Evolutionary conservation across 92 coral and sea anemone genomes (phyloP).

Genomic region (Isaurus tuberculatus): DNA sequence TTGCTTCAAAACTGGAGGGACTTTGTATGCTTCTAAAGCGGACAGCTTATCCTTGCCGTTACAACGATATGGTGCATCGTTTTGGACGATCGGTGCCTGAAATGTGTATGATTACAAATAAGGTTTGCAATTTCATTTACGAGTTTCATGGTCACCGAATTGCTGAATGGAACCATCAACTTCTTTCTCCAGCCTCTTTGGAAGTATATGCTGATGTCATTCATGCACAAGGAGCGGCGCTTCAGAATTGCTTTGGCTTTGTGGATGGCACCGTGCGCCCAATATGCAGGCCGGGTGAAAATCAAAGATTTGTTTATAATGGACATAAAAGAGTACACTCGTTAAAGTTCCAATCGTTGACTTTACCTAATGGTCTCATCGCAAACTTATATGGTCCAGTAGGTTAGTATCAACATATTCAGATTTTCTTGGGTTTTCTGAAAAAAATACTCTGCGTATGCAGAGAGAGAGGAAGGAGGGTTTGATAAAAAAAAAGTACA

Average conservation of each 20-base stretch:
- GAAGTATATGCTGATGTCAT: slow-evolving; percentile 42
- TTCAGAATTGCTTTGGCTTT: slow-evolving; percentile 8
- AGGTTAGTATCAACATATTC: slow-evolving; percentile 19
- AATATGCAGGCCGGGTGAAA: slow-evolving; percentile 31
- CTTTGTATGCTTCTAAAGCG: slow-evolving; percentile 52
- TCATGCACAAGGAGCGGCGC: not conserved
- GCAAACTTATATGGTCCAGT: slow-evolving; percentile 12
- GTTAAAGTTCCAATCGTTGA: slow-evolving; percentile 26
- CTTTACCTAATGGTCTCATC: slow-evolving; percentile 18
- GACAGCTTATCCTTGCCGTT: slow-evolving; percentile 54
- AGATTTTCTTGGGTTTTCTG: slow-evolving; percentile 4
- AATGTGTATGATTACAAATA: slow-evolving; percentile 29
- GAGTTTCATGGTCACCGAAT: slow-evolving; percentile 43
- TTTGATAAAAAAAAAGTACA: slow-evolving; percentile 15
- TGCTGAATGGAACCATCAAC: slow-evolving; percentile 44
- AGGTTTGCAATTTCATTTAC: slow-evolving; percentile 27
- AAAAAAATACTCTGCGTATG: not conserved
- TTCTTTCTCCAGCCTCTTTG: slow-evolving; percentile 21
- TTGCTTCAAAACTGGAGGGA: slow-evolving; percentile 48
- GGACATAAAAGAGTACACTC: slow-evolving; percentile 9
- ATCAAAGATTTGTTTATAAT: slow-evolving; percentile 13
- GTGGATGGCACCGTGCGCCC: slow-evolving; percentile 18
- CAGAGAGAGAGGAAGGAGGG: slow-evolving; percentile 2
- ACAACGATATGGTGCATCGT: slow-evolving; percentile 51
- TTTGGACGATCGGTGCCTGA: slow-evolving; percentile 36